Percentiles rank a stretch among this genome's conserved stretches.
Evolutionary conservation across 2,888 invertebrate genomes (phyloP).

Genomic region (Drosophila gaucha): DNA sequence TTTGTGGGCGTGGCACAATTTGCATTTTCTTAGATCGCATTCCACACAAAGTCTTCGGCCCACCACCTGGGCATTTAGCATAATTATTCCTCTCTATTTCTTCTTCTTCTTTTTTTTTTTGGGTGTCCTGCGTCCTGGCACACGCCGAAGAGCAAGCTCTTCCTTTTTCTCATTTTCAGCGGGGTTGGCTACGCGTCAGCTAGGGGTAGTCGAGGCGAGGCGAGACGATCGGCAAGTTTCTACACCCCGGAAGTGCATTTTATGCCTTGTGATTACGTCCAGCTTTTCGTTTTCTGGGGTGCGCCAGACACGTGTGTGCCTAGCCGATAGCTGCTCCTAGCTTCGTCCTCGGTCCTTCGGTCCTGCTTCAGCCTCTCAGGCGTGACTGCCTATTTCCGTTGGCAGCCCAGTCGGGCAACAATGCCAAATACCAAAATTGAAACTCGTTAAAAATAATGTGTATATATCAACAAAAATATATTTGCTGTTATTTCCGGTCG

Average conservation of each 20-base stretch:
- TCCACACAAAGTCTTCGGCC: not conserved
- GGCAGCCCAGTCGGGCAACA: constrained; percentile 40
- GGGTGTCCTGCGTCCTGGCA: constrained; percentile 50
- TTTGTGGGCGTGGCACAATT: constrained; percentile 62
- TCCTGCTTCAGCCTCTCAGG: constrained; percentile 70
- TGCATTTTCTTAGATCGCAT: constrained; percentile 33
- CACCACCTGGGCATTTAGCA: constrained; percentile 16
- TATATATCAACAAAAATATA: constrained; percentile 24
- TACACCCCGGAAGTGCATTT: constrained; percentile 77
- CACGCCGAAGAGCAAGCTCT: constrained; percentile 57
- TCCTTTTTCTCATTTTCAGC: not conserved
- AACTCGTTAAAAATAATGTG: constrained; percentile 47
- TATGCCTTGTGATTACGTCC: constrained; percentile 68
- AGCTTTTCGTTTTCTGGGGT: constrained; percentile 56
- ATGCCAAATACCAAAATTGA: constrained; percentile 55
- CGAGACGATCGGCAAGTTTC: constrained; percentile 37
- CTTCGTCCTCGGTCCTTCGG: not conserved
- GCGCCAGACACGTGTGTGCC: constrained; percentile 69
- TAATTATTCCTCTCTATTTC: constrained; percentile 2
- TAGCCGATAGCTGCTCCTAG: constrained; percentile 1
- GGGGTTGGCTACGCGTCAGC: constrained; percentile 5
- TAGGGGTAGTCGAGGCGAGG: constrained; percentile 43
- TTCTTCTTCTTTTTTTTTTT: not conserved
- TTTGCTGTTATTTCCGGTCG: constrained; percentile 64
- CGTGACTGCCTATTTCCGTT: constrained; percentile 81